A percentile compares a stretch with the other conserved stretches of the same genome.
These are phyloP conservation scores for Eulacestoma nigropectus DNA, from an alignment of 2,113 vertebrate genomes.

Conservation along the genomic window DNA sequence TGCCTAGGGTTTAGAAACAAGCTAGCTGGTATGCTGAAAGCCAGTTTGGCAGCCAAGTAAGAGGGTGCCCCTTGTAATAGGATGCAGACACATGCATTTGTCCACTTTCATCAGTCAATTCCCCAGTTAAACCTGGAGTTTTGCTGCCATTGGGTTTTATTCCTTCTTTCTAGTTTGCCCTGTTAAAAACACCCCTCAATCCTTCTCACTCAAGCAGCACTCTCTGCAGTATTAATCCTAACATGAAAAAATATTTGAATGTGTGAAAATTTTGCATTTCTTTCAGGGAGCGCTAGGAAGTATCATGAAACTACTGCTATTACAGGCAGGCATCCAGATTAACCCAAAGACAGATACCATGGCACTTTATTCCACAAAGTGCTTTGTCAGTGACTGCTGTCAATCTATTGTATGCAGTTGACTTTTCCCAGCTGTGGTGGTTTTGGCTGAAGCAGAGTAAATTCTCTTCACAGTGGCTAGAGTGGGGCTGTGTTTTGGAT, in stretches of 20 bases:
- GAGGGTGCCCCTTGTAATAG: background rate
- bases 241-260: background rate
- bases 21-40: constrained; percentile 1
- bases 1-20: background rate
- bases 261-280: background rate
- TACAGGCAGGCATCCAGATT: background rate
- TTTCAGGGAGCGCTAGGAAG: background rate
- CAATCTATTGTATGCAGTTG: background rate
- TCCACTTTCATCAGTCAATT: background rate
- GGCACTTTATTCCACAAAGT: background rate
- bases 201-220: background rate
- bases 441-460: background rate
- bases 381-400: background rate
- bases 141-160: background rate
- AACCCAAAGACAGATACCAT: background rate
- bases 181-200: background rate
- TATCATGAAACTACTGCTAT: background rate
- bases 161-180: background rate
- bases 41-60: background rate
- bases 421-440: background rate
- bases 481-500: background rate
- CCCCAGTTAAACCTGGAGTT: background rate
- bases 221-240: background rate
- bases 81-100: background rate
- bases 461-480: background rate